Evolutionary conservation across 2,888 invertebrate species (phyloP), one percentile per base, ranked within the genome.

Genomic region (Drosophila neonasuta): DNA sequence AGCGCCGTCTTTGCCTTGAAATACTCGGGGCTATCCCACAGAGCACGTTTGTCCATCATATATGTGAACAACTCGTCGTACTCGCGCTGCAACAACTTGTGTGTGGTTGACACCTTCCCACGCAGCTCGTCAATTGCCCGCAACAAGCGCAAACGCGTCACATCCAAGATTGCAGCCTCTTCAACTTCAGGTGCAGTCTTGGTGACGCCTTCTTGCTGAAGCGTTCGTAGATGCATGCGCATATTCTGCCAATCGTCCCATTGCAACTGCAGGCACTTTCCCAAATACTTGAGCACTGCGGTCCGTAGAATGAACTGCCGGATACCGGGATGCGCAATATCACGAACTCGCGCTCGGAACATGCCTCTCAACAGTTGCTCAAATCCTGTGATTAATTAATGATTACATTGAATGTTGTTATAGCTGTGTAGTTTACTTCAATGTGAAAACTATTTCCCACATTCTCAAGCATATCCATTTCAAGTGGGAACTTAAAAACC

Each of bases 1-100:
- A 81, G 48, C 1, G 85, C 82, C 2, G 77, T 57, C 13, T 79
- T 85, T 4, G 86, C 81, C 57, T 71, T 79, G 30, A 87, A 81
- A 32, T 87, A 87, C 54, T 87, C 87, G 6, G 79, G 77, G 45
- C 85, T 74, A 45, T 87, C 85, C 87, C 87, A 87, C 11, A 85
- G 34, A 5, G 81, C 79, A 2, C 59, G 67, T 24, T 81, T 81
- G 42, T 79, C 69, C 77, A 79, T 64, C 73, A 87, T 71, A 34
- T 87, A 81, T 4, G 58, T 57, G 15, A 68, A 67, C 2, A 81
- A 62, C n/a, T 81, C 79, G 10, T 70, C 50, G 49, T 76, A 76
- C 36, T 81, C 81, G 1, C 87, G 82, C 52, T 71, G 62, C 13
- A 81, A 32, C 3, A 81, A 24, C 7, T 64, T 68, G 29, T 71